These are phyloP conservation scores for Phoebastria nigripes DNA, from an alignment of 2,797 vertebrate species.

Conservation along the genomic window DNA sequence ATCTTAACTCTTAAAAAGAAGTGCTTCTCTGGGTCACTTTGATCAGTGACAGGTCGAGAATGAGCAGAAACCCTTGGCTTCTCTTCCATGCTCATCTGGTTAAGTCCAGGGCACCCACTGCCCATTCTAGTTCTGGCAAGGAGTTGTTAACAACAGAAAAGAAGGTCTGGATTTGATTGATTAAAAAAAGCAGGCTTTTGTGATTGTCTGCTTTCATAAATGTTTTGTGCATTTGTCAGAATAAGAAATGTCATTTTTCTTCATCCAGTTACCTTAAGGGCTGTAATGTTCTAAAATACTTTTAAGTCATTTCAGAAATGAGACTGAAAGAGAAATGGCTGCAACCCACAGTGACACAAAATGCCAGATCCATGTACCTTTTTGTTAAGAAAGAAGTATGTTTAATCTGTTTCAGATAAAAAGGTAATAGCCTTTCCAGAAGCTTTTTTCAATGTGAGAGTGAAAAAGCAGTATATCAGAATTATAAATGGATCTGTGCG, in stretches of 20 bases:
- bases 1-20: conserved; percentile 80
- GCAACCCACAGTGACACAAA: conserved; percentile 51
- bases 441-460: conserved; percentile 47
- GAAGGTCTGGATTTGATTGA: conserved; percentile 60
- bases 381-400: conserved; percentile 54
- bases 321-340: conserved; percentile 52
- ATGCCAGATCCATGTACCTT: conserved; percentile 58
- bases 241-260: conserved; percentile 58
- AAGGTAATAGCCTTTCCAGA: conserved; percentile 64
- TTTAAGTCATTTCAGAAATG: conserved; percentile 65
- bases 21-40: conserved; percentile 80
- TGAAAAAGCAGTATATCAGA: conserved; percentile 70
- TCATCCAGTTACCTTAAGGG: conserved; percentile 48
- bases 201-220: conserved; percentile 57
- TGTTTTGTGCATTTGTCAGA: conserved; percentile 61
- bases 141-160: conserved; percentile 61
- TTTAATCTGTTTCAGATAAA: conserved; percentile 68
- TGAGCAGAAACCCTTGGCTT: conserved; percentile 84
- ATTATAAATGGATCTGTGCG: conserved; percentile 75
- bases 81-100: conserved; percentile 62
- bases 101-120: conserved; percentile 52
- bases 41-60: conserved; percentile 88
- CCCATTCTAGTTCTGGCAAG: conserved; percentile 50
- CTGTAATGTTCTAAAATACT: conserved; percentile 52
- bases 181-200: conserved; percentile 15